Percentiles rank a stretch among this genome's conserved stretches.
These are phyloP conservation scores for Alsophila aescularia DNA, from an alignment of 2,888 invertebrate genomes.

Conservation along the genomic window DNA sequence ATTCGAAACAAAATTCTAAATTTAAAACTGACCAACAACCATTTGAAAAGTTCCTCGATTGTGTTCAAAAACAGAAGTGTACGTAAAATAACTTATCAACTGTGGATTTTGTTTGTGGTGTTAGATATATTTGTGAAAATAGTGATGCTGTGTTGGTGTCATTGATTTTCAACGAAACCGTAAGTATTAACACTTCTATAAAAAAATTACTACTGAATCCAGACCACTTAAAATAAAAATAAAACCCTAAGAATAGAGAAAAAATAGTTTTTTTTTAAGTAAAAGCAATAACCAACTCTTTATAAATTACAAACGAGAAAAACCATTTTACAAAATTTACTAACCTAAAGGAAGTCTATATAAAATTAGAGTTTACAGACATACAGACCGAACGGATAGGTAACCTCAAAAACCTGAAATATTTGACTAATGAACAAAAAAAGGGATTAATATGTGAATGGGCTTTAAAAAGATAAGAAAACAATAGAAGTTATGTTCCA, in stretches of 20 bases:
- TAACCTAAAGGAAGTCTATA: too few relatives aligned
- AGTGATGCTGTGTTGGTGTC: slow-evolving; percentile 72
- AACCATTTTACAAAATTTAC: too few relatives aligned
- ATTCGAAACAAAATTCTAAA: slow-evolving; percentile 33
- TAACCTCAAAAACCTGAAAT: too few relatives aligned
- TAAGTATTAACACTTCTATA: slow-evolving; percentile 55
- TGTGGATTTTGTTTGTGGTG: slow-evolving; percentile 59
- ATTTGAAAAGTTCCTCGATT: slow-evolving; percentile 29
- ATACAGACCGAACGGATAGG: too few relatives aligned
- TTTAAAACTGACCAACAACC: slow-evolving; percentile 36
- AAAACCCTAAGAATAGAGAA: neutral
- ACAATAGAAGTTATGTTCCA: neutral
- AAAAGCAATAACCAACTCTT: neutral
- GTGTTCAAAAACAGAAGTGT: slow-evolving; percentile 50
- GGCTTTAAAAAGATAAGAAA: neutral
- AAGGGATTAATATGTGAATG: neutral
- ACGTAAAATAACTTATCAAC: slow-evolving; percentile 38
- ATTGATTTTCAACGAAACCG: slow-evolving; percentile 64
- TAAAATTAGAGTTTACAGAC: too few relatives aligned
- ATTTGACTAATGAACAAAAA: too few relatives aligned
- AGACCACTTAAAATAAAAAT: neutral
- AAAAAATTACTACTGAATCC: neutral
- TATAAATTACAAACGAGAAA: too few relatives aligned
- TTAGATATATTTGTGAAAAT: slow-evolving; percentile 57
- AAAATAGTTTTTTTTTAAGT: neutral